These are phyloP conservation scores for Ranitomeya variabilis DNA, from an alignment of 2,113 vertebrate genomes.

Conservation along the genomic window DNA sequence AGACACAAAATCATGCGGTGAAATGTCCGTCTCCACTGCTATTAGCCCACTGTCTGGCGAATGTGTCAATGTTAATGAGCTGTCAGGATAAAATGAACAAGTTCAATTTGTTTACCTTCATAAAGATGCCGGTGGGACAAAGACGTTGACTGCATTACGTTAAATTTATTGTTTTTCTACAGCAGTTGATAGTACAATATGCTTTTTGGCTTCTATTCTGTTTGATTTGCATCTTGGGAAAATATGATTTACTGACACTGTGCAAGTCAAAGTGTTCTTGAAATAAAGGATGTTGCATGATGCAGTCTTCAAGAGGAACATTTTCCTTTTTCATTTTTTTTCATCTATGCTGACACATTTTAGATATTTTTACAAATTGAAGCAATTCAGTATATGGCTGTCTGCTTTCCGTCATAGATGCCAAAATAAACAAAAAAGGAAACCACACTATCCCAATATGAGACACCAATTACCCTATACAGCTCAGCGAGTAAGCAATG, in stretches of 20 bases:
- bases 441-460: background rate
- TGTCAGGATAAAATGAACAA: slow-evolving; percentile 42
- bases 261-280: slow-evolving; percentile 37
- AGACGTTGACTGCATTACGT: slow-evolving; percentile 35
- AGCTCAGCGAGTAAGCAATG: background rate
- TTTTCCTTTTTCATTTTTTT: background rate
- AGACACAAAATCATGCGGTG: slow-evolving; percentile 21
- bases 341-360: background rate
- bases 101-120: slow-evolving; percentile 44
- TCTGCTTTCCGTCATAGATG: background rate
- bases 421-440: background rate
- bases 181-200: slow-evolving; percentile 43
- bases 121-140: slow-evolving; percentile 45
- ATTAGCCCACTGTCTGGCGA: slow-evolving; percentile 43
- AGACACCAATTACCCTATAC: background rate
- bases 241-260: slow-evolving; percentile 46
- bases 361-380: background rate
- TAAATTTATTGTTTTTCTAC: slow-evolving; percentile 38
- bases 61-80: slow-evolving; percentile 50
- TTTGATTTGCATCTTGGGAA: slow-evolving; percentile 47
- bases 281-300: background rate
- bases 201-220: slow-evolving; percentile 34
- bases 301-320: background rate
- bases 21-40: slow-evolving; percentile 29
- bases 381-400: background rate